These are phyloP conservation scores for Platypus cylindrus DNA, from an alignment of 2,888 invertebrate species.

Conservation along the genomic window DNA sequence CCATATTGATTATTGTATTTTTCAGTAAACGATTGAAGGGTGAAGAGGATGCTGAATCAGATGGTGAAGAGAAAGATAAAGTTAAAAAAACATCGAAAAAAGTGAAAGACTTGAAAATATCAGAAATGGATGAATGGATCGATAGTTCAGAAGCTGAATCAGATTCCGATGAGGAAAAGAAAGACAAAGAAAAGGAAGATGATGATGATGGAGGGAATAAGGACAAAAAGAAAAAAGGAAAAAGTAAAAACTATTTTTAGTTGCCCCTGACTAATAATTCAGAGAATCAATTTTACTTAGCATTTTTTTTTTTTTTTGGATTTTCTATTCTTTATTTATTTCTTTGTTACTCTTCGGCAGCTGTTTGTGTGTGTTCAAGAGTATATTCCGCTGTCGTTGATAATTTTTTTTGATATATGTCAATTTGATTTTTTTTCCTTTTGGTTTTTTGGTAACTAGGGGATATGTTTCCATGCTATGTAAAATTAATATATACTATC, in stretches of 20 bases:
- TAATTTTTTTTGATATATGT: too few relatives aligned
- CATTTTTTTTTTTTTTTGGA: not conserved
- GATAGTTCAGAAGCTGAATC: conserved; percentile 67
- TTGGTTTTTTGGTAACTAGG: too few relatives aligned
- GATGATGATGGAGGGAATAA: conserved; percentile 51
- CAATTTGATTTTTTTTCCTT: too few relatives aligned
- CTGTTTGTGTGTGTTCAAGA: too few relatives aligned
- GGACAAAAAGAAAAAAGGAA: conserved; percentile 30
- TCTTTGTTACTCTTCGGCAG: too few relatives aligned
- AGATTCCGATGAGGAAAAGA: conserved; percentile 56
- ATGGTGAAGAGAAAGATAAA: conserved; percentile 41
- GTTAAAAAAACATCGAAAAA: conserved; percentile 32
- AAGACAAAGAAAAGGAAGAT: conserved; percentile 51
- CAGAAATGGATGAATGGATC: conserved; percentile 92
- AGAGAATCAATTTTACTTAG: too few relatives aligned
- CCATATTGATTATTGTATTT: not conserved
- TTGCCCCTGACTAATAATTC: too few relatives aligned
- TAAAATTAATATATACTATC: too few relatives aligned
- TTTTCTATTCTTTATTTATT: too few relatives aligned
- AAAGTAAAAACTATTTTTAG: too few relatives aligned
- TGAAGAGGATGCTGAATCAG: conserved; percentile 54
- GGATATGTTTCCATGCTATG: too few relatives aligned
- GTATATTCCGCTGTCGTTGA: too few relatives aligned
- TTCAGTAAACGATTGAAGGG: conserved; percentile 39
- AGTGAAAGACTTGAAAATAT: conserved; percentile 61